Conservation (phyloP, 2,113 vertebrate genomes). For the Anseranas semipalmata region DNA sequence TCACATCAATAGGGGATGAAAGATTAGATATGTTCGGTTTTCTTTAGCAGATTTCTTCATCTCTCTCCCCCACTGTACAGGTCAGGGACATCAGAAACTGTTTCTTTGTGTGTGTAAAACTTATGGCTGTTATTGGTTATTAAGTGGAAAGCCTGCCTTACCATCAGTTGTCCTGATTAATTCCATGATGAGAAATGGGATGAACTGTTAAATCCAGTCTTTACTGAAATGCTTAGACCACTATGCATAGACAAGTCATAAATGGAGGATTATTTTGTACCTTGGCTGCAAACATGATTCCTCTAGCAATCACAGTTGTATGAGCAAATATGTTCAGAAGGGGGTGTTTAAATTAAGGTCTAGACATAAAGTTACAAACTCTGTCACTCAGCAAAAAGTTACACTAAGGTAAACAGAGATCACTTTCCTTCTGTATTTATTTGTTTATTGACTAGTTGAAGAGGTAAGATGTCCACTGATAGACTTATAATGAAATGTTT, state of each 20-base stretch:
- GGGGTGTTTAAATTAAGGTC: not conserved
- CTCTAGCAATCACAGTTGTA: not conserved
- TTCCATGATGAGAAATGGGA: not conserved
- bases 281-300: not conserved
- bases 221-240: not conserved
- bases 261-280: not conserved
- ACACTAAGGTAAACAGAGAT: not conserved
- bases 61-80: accelerated
- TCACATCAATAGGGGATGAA: not conserved
- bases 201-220: not conserved
- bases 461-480: not conserved
- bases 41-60: not conserved
- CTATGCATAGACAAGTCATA: not conserved
- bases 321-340: not conserved
- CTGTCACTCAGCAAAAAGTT: not conserved
- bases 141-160: not conserved
- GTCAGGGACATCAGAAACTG: not conserved
- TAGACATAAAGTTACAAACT: not conserved
- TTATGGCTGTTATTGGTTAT: not conserved
- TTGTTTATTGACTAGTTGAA: not conserved
- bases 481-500: not conserved
- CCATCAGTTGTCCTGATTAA: not conserved
- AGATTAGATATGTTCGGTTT: not conserved
- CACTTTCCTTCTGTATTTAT: not conserved
- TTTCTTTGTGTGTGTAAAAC: not conserved